These are phyloP conservation scores for Calypte anna DNA, from an alignment of 2,113 vertebrate genomes.

Conservation along the genomic window DNA sequence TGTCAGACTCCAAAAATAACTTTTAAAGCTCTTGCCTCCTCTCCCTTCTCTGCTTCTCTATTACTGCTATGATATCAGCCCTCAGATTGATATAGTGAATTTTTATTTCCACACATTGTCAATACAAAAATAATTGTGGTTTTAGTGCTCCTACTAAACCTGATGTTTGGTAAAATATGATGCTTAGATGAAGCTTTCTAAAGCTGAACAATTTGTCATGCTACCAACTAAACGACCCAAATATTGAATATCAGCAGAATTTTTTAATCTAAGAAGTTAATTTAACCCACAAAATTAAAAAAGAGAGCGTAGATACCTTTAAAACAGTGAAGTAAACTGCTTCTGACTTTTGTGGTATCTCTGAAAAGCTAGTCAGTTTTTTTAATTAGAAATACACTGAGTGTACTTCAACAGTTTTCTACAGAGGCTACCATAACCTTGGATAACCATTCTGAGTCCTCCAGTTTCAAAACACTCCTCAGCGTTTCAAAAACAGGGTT, in stretches of 20 bases:
- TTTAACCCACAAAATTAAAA: background rate
- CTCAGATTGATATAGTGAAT: background rate
- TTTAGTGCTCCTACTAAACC: background rate
- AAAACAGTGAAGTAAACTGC: background rate
- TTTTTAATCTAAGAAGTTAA: background rate
- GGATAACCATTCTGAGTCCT: background rate
- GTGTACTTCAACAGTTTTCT: background rate
- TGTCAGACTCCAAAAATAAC: background rate
- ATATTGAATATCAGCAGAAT: background rate
- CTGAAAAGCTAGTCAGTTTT: background rate
- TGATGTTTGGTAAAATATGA: background rate
- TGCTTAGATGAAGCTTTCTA: background rate
- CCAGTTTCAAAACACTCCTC: background rate
- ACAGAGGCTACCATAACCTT: background rate
- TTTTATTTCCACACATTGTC: background rate
- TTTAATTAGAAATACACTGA: background rate
- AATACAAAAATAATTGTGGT: background rate
- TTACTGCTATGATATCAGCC: background rate
- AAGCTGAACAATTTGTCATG: background rate
- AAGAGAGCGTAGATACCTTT: background rate
- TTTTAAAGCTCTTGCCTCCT: background rate
- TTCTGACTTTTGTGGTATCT: background rate
- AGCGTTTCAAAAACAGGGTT: background rate
- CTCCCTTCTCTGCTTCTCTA: background rate
- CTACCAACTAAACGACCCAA: background rate